Evolutionary conservation across 2,888 invertebrate genomes (phyloP), one percentile per base, ranked within the genome.

Genomic region (Blastobasis adustella): DNA sequence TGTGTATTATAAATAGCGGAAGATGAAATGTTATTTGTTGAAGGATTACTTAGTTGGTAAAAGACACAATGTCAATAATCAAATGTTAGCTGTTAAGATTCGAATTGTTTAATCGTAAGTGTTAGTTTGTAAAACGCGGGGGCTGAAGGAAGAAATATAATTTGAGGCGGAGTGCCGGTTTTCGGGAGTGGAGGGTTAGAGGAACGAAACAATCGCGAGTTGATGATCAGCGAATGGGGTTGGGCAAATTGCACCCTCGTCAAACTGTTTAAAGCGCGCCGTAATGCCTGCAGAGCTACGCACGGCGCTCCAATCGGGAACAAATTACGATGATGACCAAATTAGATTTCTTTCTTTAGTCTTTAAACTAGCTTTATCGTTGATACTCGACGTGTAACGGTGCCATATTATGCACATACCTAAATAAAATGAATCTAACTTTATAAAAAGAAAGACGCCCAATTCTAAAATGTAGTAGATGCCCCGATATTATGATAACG

Each of bases 11-110:
- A 42, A 67, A 66, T 73, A 76, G 67, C 70, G 71, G 76, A 70
- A 66, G 73, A 74, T 69, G 71, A 75, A 79, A 81, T 85, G 83
- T 84, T 86, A 78, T 68, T 82, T 83, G 84, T 86, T 84, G 78
- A 77, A 77, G 66, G 69, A 73, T 80, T 75, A 74, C 67, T 53
- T 73, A 79, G 67, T 65, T 67, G 66, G 60, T 73, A 79, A 76
- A 79, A 79, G 78, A 78, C 79, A 76, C 59, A 60, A 64, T 67
- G 76, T 77, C 74, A 68, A 69, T 75, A 71, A 73, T 72, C 66
- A 66, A 23, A 70, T 61, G 66, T 59, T 72, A 71, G 23, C 23
- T 23, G 65, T 65, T 68, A 56, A 58, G 53, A 49, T 50, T 50
- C 51, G 51, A 55, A 60, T 62, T 68, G 67, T 65, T 61, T 55